A percentile compares a stretch with the other conserved stretches of the same genome.
Conservation (phyloP, 2,113 vertebrate genomes). For the Ictidomys tridecemlineatus region DNA sequence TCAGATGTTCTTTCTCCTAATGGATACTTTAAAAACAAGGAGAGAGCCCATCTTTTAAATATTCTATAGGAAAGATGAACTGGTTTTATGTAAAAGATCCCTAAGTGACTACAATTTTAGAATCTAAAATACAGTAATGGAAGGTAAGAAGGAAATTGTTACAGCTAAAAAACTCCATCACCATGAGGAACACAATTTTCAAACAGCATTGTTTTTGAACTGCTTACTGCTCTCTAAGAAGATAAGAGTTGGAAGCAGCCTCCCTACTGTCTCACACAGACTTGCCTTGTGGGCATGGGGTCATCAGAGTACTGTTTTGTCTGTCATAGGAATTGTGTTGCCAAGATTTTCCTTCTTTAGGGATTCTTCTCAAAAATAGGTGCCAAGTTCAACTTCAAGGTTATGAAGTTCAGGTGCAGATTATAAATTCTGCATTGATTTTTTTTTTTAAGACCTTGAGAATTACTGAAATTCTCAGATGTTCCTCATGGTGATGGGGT, state of each 20-base stretch:
- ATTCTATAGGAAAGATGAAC: slow-evolving; percentile 53
- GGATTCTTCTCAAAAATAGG: not conserved
- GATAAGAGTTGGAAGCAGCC: not conserved
- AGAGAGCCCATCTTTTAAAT: slow-evolving; percentile 81
- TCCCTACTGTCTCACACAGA: not conserved
- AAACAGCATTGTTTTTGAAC: not conserved
- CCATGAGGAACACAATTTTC: not conserved
- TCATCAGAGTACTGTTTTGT: not conserved
- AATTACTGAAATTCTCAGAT: not conserved
- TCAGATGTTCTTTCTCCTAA: slow-evolving; percentile 51
- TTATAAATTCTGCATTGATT: not conserved
- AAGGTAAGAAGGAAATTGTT: slow-evolving; percentile 1
- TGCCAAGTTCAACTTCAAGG: slow-evolving; percentile 30
- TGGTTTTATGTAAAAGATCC: slow-evolving; percentile 62
- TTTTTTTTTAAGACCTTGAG: not conserved
- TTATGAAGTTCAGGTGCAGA: not conserved
- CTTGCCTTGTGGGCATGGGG: not conserved
- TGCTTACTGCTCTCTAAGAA: slow-evolving; percentile 32
- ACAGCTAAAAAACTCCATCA: not conserved
- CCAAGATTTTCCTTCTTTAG: not conserved
- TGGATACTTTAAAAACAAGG: slow-evolving; percentile 60
- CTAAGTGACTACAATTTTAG: slow-evolving; percentile 16
- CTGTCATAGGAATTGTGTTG: not conserved
- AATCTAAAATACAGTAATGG: slow-evolving; percentile 65
- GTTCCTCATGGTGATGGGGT: too few relatives aligned